A percentile compares a stretch with the other conserved stretches of the same genome.
Evolutionary conservation across 2,888 invertebrate species (phyloP).

Genomic region (Lasioglossum marginatum): DNA sequence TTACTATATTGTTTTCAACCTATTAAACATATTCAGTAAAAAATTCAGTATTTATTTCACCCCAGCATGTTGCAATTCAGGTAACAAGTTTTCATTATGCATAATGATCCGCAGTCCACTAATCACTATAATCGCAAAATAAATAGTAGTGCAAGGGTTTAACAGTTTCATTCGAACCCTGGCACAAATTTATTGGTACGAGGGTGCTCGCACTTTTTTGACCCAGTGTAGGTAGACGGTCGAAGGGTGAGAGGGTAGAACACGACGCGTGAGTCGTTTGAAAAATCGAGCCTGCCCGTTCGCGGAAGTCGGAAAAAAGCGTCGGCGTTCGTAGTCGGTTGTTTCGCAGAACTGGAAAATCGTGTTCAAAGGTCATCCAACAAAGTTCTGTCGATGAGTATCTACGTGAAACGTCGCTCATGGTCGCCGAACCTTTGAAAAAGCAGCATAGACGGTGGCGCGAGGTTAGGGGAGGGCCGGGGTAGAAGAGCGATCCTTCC

Average conservation of each 20-base stretch:
- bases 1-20: too few relatives aligned
- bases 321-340: background rate
- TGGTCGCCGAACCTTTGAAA: conserved; percentile 44
- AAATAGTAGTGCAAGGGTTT: too few relatives aligned
- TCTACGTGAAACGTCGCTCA: conserved; percentile 48
- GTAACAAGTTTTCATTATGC: too few relatives aligned
- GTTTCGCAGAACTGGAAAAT: conserved; percentile 22
- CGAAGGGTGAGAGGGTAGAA: background rate
- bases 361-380: conserved; percentile 49
- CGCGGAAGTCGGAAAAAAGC: conserved; percentile 6
- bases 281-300: conserved; percentile 21
- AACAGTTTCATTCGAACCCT: background rate
- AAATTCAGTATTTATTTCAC: too few relatives aligned
- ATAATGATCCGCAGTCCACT: too few relatives aligned
- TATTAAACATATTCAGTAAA: too few relatives aligned
- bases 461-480: background rate
- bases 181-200: background rate
- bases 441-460: conserved; percentile 5
- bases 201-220: background rate
- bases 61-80: too few relatives aligned
- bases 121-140: too few relatives aligned
- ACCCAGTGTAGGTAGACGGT: background rate
- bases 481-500: conserved; percentile 48
- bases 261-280: background rate
- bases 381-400: conserved; percentile 54